These are phyloP conservation scores for Cheumatopsyche charites DNA, from an alignment of 1,140 invertebrate genomes.

Conservation along the genomic window DNA sequence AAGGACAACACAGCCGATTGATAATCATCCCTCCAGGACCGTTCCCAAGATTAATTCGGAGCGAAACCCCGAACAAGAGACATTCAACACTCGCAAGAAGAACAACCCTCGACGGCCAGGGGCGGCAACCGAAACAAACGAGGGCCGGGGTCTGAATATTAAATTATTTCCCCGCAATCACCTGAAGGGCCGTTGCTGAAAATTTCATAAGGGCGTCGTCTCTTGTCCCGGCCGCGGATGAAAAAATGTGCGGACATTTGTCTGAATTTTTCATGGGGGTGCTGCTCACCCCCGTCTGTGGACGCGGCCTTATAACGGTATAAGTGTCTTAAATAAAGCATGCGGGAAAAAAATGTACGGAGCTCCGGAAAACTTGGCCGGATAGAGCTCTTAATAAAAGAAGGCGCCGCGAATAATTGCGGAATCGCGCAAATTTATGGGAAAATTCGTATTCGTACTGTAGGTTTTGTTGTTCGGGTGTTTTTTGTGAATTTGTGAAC, in stretches of 20 bases:
- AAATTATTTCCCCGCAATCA: slow-evolving; percentile 41
- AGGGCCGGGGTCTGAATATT: slow-evolving; percentile 27
- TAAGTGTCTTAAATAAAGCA: slow-evolving; percentile 37
- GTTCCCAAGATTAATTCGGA: slow-evolving; percentile 20
- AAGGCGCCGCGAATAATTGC: slow-evolving; percentile 17
- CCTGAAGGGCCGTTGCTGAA: slow-evolving; percentile 40
- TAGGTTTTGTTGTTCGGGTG: too few species aligned
- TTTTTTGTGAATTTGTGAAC: too few species aligned
- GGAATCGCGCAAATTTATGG: neutral
- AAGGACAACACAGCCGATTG: slow-evolving; percentile 7
- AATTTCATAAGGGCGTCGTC: slow-evolving; percentile 41
- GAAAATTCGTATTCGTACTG: too few species aligned
- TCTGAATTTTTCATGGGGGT: slow-evolving; percentile 44
- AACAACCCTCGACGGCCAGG: slow-evolving; percentile 3
- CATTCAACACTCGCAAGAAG: neutral
- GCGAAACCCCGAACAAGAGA: neutral
- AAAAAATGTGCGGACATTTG: slow-evolving; percentile 44
- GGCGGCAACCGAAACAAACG: neutral
- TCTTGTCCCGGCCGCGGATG: slow-evolving; percentile 32
- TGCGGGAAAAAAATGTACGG: slow-evolving; percentile 8
- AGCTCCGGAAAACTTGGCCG: slow-evolving; percentile 5
- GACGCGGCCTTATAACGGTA: slow-evolving; percentile 36
- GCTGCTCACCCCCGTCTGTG: too few species aligned
- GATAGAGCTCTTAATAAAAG: slow-evolving; percentile 25
- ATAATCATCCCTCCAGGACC: slow-evolving; percentile 17